phyloP scores from a whole-genome alignment of 2,113 vertebrate species.

The Gasterosteus aculeatus region DNA sequence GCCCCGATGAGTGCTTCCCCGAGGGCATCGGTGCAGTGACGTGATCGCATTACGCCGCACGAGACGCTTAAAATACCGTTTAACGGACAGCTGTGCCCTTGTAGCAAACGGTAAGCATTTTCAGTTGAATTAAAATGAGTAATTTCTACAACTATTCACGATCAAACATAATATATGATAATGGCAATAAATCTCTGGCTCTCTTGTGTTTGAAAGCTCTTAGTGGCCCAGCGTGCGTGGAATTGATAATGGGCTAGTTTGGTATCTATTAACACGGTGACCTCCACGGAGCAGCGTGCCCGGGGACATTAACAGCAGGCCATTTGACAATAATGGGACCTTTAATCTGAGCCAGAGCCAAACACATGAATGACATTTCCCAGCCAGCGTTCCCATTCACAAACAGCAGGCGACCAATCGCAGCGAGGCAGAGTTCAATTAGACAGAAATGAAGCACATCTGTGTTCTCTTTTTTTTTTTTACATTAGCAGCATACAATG shows the following conservation, averaged over 20 bases:
- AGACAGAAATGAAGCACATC: slow-evolving; percentile 68
- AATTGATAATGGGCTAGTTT: slow-evolving; percentile 59
- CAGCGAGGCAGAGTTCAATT: slow-evolving; percentile 63
- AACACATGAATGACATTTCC: slow-evolving; percentile 73
- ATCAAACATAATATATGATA: slow-evolving; percentile 8
- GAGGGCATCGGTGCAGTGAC: neutral
- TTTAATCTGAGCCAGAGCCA: slow-evolving; percentile 69
- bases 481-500: slow-evolving; percentile 14
- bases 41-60: neutral
- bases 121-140: neutral
- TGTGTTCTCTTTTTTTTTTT: slow-evolving; percentile 32
- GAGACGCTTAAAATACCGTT: neutral
- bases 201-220: slow-evolving; percentile 36
- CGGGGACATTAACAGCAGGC: slow-evolving; percentile 59
- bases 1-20: neutral
- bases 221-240: slow-evolving; percentile 27
- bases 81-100: neutral
- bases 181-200: neutral
- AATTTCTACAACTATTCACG: neutral
- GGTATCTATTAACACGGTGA: slow-evolving; percentile 65
- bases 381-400: slow-evolving; percentile 65
- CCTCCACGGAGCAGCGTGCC: slow-evolving; percentile 60
- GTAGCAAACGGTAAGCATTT: neutral
- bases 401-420: slow-evolving; percentile 72
- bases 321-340: slow-evolving; percentile 64